These are phyloP conservation scores for Scrobipalpa costella DNA, from an alignment of 2,888 invertebrate genomes.

Conservation along the genomic window DNA sequence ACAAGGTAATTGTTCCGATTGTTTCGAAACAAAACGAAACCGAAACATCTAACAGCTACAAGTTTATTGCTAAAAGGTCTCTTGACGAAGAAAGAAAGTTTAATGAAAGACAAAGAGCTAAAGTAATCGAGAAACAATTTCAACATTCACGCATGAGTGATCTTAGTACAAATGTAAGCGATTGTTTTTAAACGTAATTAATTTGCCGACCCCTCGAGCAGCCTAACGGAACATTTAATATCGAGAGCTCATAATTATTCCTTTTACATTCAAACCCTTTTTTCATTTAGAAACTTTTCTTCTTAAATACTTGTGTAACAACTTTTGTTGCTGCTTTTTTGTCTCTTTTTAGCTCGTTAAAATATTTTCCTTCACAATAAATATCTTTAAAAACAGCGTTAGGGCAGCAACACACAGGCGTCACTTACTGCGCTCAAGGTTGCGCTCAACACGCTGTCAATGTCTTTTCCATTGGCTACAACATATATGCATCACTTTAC, in stretches of 20 bases:
- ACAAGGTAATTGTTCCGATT: conserved; percentile 21
- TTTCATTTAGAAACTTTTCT: conserved; percentile 63
- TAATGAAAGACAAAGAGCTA: conserved; percentile 75
- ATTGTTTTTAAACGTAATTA: conserved; percentile 81
- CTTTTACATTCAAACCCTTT: conserved; percentile 73
- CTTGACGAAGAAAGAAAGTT: conserved; percentile 61
- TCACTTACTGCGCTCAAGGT: too few species aligned
- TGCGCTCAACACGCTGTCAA: too few species aligned
- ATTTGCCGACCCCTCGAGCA: conserved; percentile 75
- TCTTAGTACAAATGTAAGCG: conserved; percentile 73
- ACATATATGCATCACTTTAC: too few species aligned
- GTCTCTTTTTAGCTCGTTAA: conserved; percentile 42
- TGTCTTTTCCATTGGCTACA: too few species aligned
- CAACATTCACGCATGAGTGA: conserved; percentile 77
- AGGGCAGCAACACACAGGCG: too few species aligned
- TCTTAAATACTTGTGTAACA: conserved; percentile 54
- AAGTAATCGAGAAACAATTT: conserved; percentile 80
- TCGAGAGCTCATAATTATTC: conserved; percentile 80
- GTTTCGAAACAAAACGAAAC: conserved; percentile 24
- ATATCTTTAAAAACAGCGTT: not conserved
- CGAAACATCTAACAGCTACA: conserved; percentile 31
- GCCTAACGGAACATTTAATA: conserved; percentile 79
- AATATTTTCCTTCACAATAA: conserved; percentile 18
- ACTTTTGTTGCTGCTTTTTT: conserved; percentile 50
- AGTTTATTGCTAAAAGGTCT: conserved; percentile 34